Evolutionary conservation across 2,797 vertebrate species (phyloP).

Genomic region (Tarsius wallacei): DNA sequence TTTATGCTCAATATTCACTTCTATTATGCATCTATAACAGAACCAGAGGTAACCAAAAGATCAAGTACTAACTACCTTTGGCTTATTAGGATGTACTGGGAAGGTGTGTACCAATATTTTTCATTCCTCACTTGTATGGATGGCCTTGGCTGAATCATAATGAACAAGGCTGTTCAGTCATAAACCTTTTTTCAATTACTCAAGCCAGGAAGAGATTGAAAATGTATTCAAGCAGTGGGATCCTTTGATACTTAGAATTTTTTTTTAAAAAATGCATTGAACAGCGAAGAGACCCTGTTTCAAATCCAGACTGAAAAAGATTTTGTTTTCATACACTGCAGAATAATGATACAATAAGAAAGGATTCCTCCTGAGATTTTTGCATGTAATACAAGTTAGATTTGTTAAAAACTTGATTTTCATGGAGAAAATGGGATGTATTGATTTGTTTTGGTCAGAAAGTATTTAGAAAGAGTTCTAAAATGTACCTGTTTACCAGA

Average conservation of each 20-base stretch:
- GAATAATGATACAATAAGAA: not conserved
- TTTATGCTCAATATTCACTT: not conserved
- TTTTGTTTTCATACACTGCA: slow-evolving; percentile 16
- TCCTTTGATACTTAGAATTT: slow-evolving; percentile 40
- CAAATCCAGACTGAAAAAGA: slow-evolving; percentile 53
- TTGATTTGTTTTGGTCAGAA: not conserved
- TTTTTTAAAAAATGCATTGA: not conserved
- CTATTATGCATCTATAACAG: not conserved
- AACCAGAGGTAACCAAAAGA: not conserved
- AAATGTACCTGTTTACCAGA: not conserved
- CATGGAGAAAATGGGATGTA: not conserved
- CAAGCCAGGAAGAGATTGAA: slow-evolving; percentile 4
- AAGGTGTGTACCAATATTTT: not conserved
- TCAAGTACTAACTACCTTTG: not conserved
- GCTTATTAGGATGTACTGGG: not conserved
- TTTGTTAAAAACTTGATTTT: slow-evolving; percentile 60
- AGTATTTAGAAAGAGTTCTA: slow-evolving; percentile 1
- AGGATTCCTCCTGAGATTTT: not conserved
- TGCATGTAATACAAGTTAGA: not conserved
- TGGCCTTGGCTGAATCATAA: not conserved
- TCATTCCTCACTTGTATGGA: not conserved
- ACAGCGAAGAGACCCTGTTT: slow-evolving; percentile 56
- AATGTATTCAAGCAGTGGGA: slow-evolving; percentile 56
- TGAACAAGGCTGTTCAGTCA: slow-evolving; percentile 50
- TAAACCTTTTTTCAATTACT: slow-evolving; percentile 47